Percentiles rank a stretch among this genome's conserved stretches.
Conservation (phyloP, 2,113 vertebrate species). For the Mustela lutreola region DNA sequence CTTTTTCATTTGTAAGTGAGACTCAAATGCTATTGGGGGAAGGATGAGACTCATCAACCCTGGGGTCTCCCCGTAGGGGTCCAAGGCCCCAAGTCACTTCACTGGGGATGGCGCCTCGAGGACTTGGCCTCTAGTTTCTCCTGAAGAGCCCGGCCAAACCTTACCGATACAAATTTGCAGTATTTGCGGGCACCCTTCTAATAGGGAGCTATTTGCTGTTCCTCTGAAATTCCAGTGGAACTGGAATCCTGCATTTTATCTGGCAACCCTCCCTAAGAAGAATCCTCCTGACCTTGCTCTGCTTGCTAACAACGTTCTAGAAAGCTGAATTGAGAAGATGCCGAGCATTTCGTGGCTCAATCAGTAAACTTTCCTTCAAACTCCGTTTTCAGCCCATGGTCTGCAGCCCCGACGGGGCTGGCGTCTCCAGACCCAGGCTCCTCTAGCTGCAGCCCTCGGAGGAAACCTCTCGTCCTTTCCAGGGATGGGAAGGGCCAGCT, state of each 20-base stretch:
- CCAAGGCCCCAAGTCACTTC: not conserved
- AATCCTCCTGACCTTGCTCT: not conserved
- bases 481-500: not conserved
- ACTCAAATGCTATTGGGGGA: not conserved
- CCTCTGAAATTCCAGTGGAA: not conserved
- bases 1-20: not conserved
- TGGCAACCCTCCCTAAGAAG: not conserved
- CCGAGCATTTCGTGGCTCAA: not conserved
- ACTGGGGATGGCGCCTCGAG: too few relatives aligned
- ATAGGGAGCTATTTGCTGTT: not conserved
- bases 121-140: not conserved
- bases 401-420: not conserved
- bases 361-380: too few relatives aligned
- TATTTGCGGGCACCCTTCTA: not conserved
- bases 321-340: not conserved
- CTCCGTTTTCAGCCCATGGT: not conserved
- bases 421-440: not conserved
- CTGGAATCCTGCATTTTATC: not conserved
- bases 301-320: not conserved
- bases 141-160: not conserved
- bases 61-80: not conserved
- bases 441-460: not conserved
- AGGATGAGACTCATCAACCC: rapidly evolving
- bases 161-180: not conserved
- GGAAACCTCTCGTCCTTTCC: not conserved